Evolutionary conservation across 1,140 invertebrate genomes (phyloP).

Genomic region (Wasmannia auropunctata): DNA sequence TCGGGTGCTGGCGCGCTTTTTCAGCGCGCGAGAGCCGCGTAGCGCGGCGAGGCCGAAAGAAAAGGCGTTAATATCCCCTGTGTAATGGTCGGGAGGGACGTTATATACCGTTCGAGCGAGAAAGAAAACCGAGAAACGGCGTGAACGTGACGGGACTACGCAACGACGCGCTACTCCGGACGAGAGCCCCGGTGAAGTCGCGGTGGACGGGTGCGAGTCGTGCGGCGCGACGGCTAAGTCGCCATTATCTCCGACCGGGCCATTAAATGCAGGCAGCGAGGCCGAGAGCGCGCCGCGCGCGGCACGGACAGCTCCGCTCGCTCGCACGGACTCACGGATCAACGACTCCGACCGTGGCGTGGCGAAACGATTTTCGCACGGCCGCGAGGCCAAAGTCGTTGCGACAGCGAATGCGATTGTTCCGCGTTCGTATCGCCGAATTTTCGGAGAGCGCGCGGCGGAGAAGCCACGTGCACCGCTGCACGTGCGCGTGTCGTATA

Average conservation of each 20-base stretch:
- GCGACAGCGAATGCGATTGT: conserved; percentile 40
- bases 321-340: conserved; percentile 69
- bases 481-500: neutral
- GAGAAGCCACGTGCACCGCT: neutral
- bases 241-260: conserved; percentile 57
- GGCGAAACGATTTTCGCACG: conserved; percentile 61
- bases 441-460: conserved; percentile 28
- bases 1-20: neutral
- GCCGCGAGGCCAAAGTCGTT: conserved; percentile 19
- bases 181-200: neutral
- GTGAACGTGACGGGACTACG: conserved; percentile 51
- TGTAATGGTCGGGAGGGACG: conserved; percentile 34
- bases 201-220: conserved; percentile 28
- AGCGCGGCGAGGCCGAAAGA: neutral
- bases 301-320: conserved; percentile 26
- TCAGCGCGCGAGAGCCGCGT: neutral
- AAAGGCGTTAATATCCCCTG: conserved; percentile 53
- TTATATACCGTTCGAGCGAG: conserved; percentile 10
- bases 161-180: neutral
- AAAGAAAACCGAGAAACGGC: conserved; percentile 45
- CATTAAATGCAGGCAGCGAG: conserved; percentile 60
- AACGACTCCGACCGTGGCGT: conserved; percentile 54
- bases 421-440: conserved; percentile 43
- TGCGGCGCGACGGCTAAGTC: conserved; percentile 60
- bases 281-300: neutral